phyloP scores from a whole-genome alignment of 2,797 vertebrate species.

The Varecia variegata region DNA sequence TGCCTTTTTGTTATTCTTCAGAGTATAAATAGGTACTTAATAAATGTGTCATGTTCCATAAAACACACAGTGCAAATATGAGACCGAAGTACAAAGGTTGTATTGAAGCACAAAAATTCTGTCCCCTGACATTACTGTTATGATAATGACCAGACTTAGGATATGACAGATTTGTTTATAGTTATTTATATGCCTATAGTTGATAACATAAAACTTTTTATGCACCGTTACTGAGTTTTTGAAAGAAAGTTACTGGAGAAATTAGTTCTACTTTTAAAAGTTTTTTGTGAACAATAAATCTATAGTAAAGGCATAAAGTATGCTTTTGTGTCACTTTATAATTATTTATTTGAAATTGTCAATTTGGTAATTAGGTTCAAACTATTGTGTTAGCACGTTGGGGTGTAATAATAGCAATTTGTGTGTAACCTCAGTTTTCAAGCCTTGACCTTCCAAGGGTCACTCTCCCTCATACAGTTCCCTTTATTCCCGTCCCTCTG shows the following conservation, averaged over 20 bases:
- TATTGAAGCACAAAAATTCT: not conserved
- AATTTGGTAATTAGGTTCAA: constrained; percentile 4
- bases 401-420: not conserved
- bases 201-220: not conserved
- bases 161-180: not conserved
- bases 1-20: not conserved
- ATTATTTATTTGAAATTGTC: not conserved
- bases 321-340: not conserved
- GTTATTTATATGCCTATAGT: not conserved
- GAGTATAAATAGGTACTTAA: not conserved
- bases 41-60: not conserved
- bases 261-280: not conserved
- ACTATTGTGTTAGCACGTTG: not conserved
- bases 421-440: not conserved
- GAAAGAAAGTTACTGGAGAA: not conserved
- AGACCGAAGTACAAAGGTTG: not conserved
- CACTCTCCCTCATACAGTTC: not conserved
- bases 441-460: not conserved
- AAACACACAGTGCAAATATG: not conserved
- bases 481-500: not conserved
- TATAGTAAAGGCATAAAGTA: not conserved
- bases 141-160: not conserved
- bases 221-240: not conserved
- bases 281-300: not conserved
- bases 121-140: not conserved